Conservation (phyloP, 2,113 vertebrate genomes). For the Rhipidura dahli region DNA sequence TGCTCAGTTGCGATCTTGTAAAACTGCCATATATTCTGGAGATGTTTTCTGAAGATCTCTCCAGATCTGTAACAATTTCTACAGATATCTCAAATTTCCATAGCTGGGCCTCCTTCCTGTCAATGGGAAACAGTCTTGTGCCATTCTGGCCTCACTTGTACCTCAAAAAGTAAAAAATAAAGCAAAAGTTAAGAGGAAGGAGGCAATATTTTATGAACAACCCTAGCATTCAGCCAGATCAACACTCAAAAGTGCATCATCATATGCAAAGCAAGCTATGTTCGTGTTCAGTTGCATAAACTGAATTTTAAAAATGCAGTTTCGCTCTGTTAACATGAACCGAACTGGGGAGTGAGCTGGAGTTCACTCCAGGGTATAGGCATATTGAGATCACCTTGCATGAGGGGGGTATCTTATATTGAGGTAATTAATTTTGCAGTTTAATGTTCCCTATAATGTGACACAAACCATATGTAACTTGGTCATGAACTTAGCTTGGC, state of each 20-base stretch:
- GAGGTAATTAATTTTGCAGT: background rate
- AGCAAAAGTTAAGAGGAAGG: background rate
- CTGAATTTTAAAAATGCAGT: background rate
- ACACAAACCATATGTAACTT: background rate
- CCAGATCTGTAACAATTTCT: background rate
- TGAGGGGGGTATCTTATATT: background rate
- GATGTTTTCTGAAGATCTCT: background rate
- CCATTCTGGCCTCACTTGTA: background rate
- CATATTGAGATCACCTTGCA: background rate
- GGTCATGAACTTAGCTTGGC: background rate
- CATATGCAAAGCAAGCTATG: background rate
- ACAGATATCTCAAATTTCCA: background rate
- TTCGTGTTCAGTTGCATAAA: background rate
- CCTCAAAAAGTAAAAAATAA: background rate
- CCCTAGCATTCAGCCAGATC: background rate
- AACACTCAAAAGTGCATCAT: background rate
- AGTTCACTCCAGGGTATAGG: background rate
- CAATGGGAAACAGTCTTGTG: background rate
- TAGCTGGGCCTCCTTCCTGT: background rate
- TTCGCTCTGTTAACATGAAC: background rate
- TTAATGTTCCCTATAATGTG: background rate
- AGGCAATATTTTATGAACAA: background rate
- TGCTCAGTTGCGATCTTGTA: background rate
- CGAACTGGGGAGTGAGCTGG: background rate
- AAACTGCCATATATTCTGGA: background rate